phyloP scores from a whole-genome alignment of 2,797 vertebrate species.

The Ciconia nigra region DNA sequence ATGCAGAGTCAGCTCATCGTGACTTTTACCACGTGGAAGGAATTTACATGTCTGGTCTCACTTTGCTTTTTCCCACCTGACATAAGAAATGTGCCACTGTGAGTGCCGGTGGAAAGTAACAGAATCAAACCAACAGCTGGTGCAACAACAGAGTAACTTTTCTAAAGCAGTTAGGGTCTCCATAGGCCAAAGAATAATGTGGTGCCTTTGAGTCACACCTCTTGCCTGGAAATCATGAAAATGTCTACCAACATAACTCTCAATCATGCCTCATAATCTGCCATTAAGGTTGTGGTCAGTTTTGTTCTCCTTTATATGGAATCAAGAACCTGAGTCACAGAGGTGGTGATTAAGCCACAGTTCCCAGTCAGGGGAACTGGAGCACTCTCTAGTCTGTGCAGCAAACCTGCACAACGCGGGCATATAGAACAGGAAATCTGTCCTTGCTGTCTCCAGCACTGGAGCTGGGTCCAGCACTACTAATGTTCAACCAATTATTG shows the following conservation, averaged over 20 bases:
- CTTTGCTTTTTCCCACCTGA: background rate
- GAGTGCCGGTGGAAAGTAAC: accelerated
- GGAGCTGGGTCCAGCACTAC: background rate
- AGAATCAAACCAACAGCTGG: background rate
- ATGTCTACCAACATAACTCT: background rate
- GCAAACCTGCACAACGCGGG: background rate
- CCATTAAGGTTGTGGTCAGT: background rate
- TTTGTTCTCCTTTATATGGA: background rate
- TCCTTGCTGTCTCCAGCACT: background rate
- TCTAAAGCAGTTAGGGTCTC: background rate
- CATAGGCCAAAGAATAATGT: background rate
- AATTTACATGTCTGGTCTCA: background rate
- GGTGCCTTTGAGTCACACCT: background rate
- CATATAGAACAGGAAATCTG: background rate
- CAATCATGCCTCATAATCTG: background rate
- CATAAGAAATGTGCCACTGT: accelerated
- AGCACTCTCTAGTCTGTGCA: background rate
- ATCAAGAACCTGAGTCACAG: background rate
- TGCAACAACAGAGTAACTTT: background rate
- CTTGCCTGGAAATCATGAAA: background rate
- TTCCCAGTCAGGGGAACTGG: background rate
- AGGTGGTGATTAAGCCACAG: background rate
- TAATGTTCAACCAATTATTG: background rate
- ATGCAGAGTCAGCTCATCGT: background rate
- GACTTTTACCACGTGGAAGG: background rate